These are phyloP conservation scores for Charadrius vociferus DNA, from an alignment of 2,113 vertebrate genomes.

Conservation along the genomic window DNA sequence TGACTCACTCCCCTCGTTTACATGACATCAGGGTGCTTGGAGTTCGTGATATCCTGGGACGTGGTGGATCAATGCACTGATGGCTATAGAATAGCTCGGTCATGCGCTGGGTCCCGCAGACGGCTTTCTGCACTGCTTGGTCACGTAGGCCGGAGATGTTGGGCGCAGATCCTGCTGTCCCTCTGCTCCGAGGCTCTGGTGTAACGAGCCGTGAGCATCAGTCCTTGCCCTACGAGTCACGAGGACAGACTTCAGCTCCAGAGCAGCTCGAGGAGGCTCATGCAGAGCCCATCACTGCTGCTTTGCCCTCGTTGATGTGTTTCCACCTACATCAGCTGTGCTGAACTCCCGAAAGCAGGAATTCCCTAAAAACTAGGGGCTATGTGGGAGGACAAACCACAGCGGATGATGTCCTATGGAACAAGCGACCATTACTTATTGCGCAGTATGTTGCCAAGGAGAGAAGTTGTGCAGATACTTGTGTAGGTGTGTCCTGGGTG, in stretches of 20 bases:
- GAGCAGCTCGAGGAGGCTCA: not conserved
- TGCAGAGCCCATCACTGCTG: fast-evolving
- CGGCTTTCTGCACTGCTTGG: not conserved
- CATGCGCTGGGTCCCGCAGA: fast-evolving
- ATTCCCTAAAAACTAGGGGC: fast-evolving
- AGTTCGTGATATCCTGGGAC: not conserved
- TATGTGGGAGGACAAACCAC: fast-evolving
- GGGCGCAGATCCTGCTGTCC: not conserved
- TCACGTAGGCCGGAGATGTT: fast-evolving
- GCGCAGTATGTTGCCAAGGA: too few species aligned
- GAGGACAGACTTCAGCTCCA: too few species aligned
- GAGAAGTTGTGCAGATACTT: not conserved
- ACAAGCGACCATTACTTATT: fast-evolving
- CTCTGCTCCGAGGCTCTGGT: not conserved
- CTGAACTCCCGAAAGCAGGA: not conserved
- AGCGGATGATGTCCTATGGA: fast-evolving
- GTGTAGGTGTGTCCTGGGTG: not conserved
- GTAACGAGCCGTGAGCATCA: fast-evolving
- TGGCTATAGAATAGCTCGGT: fast-evolving
- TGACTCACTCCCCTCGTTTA: fast-evolving
- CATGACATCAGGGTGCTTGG: fast-evolving
- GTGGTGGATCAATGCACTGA: fast-evolving
- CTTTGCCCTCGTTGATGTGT: fast-evolving
- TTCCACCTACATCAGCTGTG: not conserved
- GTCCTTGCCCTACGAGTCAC: not conserved